A percentile compares a stretch with the other conserved stretches of the same genome.
Conservation (phyloP, 2,113 vertebrate species). For the Zeus faber region DNA sequence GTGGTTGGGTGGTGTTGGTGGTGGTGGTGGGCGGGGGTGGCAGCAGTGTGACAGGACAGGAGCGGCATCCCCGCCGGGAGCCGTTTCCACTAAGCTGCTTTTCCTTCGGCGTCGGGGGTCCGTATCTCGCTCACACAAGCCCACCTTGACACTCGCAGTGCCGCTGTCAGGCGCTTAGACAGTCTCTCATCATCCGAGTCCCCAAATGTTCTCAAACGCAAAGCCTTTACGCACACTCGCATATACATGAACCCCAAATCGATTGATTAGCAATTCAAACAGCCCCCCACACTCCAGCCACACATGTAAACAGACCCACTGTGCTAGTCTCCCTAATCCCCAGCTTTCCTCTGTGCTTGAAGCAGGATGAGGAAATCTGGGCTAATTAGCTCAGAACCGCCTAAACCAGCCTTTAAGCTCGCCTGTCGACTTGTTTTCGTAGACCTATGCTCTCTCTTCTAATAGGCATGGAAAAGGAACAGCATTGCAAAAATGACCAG, state of each 20-base stretch:
- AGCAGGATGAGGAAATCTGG: slow-evolving; percentile 47
- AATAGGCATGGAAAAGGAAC: no score
- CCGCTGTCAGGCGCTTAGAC: not conserved
- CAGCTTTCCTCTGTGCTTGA: slow-evolving; percentile 49
- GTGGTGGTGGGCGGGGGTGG: slow-evolving; percentile 26
- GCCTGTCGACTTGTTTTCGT: slow-evolving; percentile 27
- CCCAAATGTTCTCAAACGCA: not conserved
- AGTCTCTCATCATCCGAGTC: no score
- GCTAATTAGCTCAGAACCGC: slow-evolving; percentile 59
- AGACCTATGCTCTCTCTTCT: slow-evolving; percentile 5
- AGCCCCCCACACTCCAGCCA: no score
- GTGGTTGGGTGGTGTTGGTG: slow-evolving; percentile 13
- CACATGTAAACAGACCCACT: slow-evolving; percentile 12
- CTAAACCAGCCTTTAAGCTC: slow-evolving; percentile 45
- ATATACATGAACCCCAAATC: no score
- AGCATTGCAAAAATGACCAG: no score
- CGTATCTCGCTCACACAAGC: slow-evolving; percentile 29
- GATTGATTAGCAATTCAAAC: no score
- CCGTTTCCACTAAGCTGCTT: slow-evolving; percentile 38
- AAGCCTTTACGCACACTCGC: slow-evolving; percentile 1
- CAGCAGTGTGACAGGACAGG: slow-evolving; percentile 9
- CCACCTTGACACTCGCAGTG: no score
- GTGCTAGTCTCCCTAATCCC: slow-evolving; percentile 49
- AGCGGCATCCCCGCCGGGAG: slow-evolving; percentile 44
- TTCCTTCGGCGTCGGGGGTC: slow-evolving; percentile 17